phyloP scores from a whole-genome alignment of 2,888 invertebrate genomes.

The Pristionchus maxplancki region DNA sequence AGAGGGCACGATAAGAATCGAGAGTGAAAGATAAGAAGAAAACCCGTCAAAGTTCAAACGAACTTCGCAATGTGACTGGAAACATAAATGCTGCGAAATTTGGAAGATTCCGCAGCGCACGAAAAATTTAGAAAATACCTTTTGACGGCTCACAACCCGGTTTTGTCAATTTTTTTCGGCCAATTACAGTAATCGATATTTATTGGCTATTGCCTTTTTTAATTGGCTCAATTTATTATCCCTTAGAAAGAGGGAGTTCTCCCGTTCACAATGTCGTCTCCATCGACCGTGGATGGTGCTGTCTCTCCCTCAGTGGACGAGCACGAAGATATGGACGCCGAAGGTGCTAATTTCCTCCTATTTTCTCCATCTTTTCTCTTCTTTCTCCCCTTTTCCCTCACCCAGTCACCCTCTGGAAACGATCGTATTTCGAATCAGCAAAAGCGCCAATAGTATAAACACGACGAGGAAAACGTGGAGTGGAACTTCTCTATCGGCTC shows the following conservation, averaged over 20 bases:
- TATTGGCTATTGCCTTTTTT: neutral
- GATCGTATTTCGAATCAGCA: neutral
- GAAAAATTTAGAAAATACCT: neutral
- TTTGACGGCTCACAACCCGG: neutral
- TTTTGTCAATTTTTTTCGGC: neutral
- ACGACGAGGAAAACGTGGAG: neutral
- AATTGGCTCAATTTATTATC: neutral
- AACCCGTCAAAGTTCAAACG: constrained; percentile 25
- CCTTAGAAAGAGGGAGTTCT: neutral
- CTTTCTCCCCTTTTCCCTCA: neutral
- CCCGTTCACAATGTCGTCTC: neutral
- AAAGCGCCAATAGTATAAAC: neutral
- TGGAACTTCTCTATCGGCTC: neutral
- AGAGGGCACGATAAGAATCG: neutral
- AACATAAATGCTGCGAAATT: neutral
- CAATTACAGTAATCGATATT: constrained; percentile 3
- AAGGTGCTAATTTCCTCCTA: neutral
- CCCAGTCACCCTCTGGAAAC: neutral
- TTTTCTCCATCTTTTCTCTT: neutral
- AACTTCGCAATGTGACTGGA: neutral
- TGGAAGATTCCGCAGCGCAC: neutral
- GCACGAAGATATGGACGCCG: constrained; percentile 14
- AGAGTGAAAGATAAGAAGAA: constrained; percentile 5
- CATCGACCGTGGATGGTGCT: neutral
- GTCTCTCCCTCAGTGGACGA: neutral